Conservation (phyloP, 1,140 invertebrate genomes). For the Heliconius congener region DNA sequence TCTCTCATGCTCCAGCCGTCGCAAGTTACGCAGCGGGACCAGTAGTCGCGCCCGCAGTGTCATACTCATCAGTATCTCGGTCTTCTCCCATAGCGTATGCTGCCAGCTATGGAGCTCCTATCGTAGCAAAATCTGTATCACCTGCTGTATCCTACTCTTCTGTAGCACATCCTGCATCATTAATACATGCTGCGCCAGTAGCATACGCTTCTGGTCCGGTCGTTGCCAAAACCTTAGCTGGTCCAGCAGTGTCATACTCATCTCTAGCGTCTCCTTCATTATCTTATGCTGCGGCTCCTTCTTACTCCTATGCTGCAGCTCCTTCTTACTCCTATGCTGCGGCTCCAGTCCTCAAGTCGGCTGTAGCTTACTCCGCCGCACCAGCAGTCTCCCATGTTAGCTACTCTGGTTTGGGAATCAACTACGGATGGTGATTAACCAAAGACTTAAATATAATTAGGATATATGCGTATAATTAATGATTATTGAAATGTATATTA, state of each 20-base stretch:
- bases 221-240: constrained; percentile 28
- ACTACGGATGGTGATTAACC: constrained; percentile 55
- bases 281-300: constrained; percentile 19
- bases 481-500: constrained; percentile 34
- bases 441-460: constrained; percentile 25
- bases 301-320: constrained; percentile 17
- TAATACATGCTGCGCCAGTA: constrained; percentile 10
- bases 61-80: constrained; percentile 38
- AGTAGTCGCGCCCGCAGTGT: constrained; percentile 34
- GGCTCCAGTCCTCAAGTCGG: constrained; percentile 40
- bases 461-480: constrained; percentile 21
- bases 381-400: constrained; percentile 54
- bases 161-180: constrained; percentile 6
- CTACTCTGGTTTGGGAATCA: constrained; percentile 52
- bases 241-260: constrained; percentile 41
- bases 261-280: constrained; percentile 30
- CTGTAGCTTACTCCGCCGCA: constrained; percentile 21
- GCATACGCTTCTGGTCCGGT: constrained; percentile 42
- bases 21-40: constrained; percentile 48
- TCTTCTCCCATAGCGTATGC: constrained; percentile 39
- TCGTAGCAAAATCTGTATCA: constrained; percentile 31
- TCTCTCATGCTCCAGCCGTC: constrained; percentile 38
- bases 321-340: constrained; percentile 40
- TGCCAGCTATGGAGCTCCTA: constrained; percentile 39
- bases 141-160: constrained; percentile 41